Conservation (phyloP, 2,113 vertebrate species). For the Macrotus californicus region DNA sequence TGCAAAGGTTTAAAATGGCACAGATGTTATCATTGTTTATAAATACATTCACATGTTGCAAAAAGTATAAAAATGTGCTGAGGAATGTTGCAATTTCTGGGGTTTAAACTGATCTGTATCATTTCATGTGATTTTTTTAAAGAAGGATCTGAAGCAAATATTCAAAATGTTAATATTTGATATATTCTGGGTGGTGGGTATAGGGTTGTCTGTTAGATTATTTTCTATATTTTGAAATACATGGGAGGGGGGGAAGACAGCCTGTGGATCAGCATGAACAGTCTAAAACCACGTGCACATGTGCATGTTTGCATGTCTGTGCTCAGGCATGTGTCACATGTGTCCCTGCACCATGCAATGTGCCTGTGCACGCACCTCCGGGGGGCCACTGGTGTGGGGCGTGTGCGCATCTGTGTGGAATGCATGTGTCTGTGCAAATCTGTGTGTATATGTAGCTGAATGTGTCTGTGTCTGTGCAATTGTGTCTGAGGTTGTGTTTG, state of each 20-base stretch:
- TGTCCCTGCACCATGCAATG: background rate
- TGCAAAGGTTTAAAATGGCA: background rate
- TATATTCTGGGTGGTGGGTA: background rate
- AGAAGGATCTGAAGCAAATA: background rate
- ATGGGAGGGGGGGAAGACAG: background rate
- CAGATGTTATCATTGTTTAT: background rate
- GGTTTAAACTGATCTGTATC: background rate
- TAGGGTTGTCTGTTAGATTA: background rate
- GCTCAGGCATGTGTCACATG: rapidly evolving
- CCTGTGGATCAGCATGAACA: background rate
- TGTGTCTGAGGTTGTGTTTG: background rate
- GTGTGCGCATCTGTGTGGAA: rapidly evolving
- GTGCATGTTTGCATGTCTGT: background rate
- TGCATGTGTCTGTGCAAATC: background rate
- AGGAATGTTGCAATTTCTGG: background rate
- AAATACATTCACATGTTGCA: background rate
- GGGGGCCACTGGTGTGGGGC: background rate
- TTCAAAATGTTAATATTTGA: background rate
- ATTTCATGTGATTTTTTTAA: conserved; percentile 1
- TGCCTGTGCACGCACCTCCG: background rate
- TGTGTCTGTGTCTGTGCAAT: background rate
- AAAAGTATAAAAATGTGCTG: background rate
- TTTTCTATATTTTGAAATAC: background rate
- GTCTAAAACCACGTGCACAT: background rate
- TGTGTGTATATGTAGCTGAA: background rate